phyloP scores from a whole-genome alignment of 1,140 invertebrate species.

The Ctenoplectra terminalis region DNA sequence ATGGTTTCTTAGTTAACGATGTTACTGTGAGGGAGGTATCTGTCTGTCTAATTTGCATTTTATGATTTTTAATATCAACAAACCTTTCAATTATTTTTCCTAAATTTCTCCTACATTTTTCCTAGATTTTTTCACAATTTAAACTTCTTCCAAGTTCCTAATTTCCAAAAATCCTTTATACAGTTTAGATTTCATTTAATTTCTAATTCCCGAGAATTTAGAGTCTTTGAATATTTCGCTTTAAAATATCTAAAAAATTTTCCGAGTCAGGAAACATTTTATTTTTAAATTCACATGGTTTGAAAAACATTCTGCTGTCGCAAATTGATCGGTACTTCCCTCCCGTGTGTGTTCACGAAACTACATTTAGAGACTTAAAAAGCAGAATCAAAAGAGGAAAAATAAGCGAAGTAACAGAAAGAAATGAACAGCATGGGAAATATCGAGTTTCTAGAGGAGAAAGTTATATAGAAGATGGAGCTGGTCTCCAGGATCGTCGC shows the following conservation, averaged over 20 bases:
- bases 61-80: neutral
- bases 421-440: neutral
- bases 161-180: too few relatives aligned
- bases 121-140: too few relatives aligned
- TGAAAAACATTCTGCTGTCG: neutral
- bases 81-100: neutral
- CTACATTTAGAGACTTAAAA: constrained; percentile 29
- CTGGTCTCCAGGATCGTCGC: constrained; percentile 61
- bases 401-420: neutral
- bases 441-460: constrained; percentile 39
- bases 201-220: too few relatives aligned
- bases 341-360: constrained; percentile 49
- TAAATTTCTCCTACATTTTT: neutral
- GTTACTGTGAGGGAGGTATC: constrained; percentile 43
- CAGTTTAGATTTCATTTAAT: too few relatives aligned
- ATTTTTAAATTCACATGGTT: neutral
- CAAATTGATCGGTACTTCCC: constrained; percentile 42
- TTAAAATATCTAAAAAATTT: neutral
- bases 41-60: neutral
- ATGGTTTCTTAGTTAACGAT: constrained; percentile 47
- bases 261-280: neutral
- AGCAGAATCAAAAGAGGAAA: neutral
- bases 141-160: neutral
- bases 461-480: constrained; percentile 49
- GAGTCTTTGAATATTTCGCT: too few relatives aligned